Evolutionary conservation across 2,113 vertebrate genomes (phyloP).

Genomic region (Strix aluco): DNA sequence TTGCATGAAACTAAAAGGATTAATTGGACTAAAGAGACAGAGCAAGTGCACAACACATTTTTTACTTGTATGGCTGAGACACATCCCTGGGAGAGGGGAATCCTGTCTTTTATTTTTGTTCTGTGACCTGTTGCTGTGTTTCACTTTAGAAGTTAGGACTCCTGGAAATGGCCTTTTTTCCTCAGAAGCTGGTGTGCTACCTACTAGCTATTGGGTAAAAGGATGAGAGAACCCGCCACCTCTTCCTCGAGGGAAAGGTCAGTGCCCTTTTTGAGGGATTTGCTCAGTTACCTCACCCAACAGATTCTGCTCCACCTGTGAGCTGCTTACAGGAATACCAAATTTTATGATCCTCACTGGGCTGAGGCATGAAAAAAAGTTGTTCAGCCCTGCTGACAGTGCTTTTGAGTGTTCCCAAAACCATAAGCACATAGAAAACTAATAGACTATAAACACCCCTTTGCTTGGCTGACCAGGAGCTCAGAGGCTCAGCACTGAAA

Average conservation of each 20-base stretch:
- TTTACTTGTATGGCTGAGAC: neutral
- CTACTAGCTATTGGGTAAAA: neutral
- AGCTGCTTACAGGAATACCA: neutral
- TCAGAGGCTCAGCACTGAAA: neutral
- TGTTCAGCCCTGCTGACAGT: neutral
- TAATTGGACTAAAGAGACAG: neutral
- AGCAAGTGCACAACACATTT: neutral
- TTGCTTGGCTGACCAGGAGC: neutral
- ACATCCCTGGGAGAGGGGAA: neutral
- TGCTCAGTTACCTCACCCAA: neutral
- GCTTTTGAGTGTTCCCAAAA: neutral
- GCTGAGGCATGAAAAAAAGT: neutral
- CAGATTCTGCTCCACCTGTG: neutral
- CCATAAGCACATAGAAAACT: neutral
- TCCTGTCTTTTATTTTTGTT: neutral
- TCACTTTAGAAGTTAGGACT: neutral
- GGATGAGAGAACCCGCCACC: neutral
- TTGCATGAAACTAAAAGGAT: neutral
- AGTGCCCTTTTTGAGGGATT: neutral
- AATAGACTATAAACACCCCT: neutral
- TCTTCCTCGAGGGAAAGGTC: neutral
- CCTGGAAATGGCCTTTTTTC: neutral
- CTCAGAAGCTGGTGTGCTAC: neutral
- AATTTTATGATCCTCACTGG: neutral
- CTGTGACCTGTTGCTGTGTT: neutral